Percentiles rank a stretch among this genome's conserved stretches.
Conservation (phyloP, 2,113 vertebrate genomes). For the Eupsittula cactorum region DNA sequence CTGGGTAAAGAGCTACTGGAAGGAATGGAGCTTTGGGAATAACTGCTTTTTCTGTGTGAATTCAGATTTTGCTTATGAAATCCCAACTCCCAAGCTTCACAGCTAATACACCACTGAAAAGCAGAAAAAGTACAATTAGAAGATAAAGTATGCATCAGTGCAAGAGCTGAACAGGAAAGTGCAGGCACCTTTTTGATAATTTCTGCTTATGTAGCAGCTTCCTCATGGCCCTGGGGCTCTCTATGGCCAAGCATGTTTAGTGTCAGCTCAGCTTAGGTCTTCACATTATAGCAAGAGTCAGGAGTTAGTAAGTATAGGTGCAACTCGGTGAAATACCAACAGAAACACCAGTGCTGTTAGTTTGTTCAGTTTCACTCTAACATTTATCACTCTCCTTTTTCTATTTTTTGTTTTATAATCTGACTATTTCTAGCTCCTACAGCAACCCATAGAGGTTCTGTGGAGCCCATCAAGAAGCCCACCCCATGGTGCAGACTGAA, state of each 20-base stretch:
- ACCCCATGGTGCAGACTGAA: background rate
- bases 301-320: background rate
- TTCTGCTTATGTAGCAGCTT: background rate
- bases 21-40: conserved; percentile 29
- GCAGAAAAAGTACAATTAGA: background rate
- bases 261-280: background rate
- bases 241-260: rapidly evolving
- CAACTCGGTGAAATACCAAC: background rate
- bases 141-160: background rate
- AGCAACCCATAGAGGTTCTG: background rate
- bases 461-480: background rate
- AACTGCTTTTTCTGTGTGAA: background rate
- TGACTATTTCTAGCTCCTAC: background rate
- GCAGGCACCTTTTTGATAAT: background rate
- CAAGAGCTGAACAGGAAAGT: background rate
- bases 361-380: background rate
- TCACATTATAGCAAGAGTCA: background rate
- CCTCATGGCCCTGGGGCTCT: background rate
- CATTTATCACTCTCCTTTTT: background rate
- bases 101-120: background rate
- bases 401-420: background rate
- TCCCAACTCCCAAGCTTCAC: background rate
- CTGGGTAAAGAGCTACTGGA: conserved; percentile 22
- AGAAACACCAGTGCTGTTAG: background rate
- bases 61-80: background rate